A percentile compares a stretch with the other conserved stretches of the same genome.
Evolutionary conservation across 35 echinoderm and acorn worm species (phyloP).

Genomic region (Strongylocentrotus purpuratus): DNA sequence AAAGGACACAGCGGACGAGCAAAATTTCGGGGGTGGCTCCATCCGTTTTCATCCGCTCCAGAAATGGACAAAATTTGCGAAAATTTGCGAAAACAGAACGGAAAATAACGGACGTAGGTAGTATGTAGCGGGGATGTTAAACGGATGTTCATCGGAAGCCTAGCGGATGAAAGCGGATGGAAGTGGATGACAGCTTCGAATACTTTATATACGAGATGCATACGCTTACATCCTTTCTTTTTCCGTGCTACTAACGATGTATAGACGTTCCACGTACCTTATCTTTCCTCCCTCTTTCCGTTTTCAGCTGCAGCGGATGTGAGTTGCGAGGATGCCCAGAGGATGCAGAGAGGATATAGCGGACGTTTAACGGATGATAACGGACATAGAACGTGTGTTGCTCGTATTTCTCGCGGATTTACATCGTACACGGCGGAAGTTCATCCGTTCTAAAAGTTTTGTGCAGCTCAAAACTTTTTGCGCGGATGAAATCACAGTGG

Average conservation of each 20-base stretch:
- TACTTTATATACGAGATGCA: constrained; percentile 38
- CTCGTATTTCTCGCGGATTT: constrained; percentile 25
- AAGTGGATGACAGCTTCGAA: constrained; percentile 28
- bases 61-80: constrained; percentile 32
- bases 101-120: no score
- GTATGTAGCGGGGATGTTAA: constrained; percentile 3
- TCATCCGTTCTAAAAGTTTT: constrained; percentile 35
- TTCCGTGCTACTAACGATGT: no score
- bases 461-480: constrained; percentile 38
- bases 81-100: no score
- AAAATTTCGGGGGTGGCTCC: constrained; percentile 22
- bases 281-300: constrained; percentile 30
- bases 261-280: constrained; percentile 24
- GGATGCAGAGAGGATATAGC: constrained; percentile 31
- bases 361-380: constrained; percentile 30
- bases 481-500: constrained; percentile 25
- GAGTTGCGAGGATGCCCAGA: constrained; percentile 31
- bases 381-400: constrained; percentile 7
- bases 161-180: constrained; percentile 43
- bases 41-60: constrained; percentile 30
- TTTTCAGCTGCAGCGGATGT: constrained; percentile 27
- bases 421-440: constrained; percentile 36
- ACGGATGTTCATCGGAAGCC: constrained; percentile 20
- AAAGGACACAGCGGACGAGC: constrained; percentile 18
- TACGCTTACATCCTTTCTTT: no score